These are phyloP conservation scores for Desmodus rotundus DNA, from an alignment of 2,113 vertebrate species.

Conservation along the genomic window DNA sequence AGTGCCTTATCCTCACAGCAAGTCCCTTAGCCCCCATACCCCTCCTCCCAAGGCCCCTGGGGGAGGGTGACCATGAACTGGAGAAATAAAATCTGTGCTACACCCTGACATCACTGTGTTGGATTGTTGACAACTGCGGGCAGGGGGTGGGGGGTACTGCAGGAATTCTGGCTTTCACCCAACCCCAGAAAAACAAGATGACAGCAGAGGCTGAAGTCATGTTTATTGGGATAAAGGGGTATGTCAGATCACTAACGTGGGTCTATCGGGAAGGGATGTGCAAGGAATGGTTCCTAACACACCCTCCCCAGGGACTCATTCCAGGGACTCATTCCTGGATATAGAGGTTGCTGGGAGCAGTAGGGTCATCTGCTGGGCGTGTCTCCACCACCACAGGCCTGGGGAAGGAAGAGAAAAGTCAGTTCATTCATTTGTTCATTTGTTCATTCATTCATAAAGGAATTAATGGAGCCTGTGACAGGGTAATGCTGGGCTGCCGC, in stretches of 20 bases:
- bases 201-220: not conserved
- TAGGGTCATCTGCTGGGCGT: conserved; percentile 80
- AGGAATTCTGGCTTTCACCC: not conserved
- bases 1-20: conserved; percentile 66
- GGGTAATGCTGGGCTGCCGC: not conserved
- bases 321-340: conserved; percentile 82
- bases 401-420: not conserved
- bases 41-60: not conserved
- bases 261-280: not conserved
- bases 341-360: conserved; percentile 87
- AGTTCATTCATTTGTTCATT: not conserved
- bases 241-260: not conserved
- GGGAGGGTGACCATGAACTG: not conserved
- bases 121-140: not conserved
- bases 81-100: conserved; percentile 66
- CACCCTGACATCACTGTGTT: not conserved
- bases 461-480: not conserved
- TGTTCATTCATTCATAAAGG: not conserved
- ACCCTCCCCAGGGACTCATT: conserved; percentile 58
- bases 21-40: not conserved
- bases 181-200: not conserved
- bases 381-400: conserved; percentile 90
- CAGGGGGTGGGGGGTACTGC: not conserved
- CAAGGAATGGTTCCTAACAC: not conserved
- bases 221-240: conserved; percentile 58